These are phyloP conservation scores for Streblospio benedicti DNA, from an alignment of 1,140 invertebrate species.

Conservation along the genomic window DNA sequence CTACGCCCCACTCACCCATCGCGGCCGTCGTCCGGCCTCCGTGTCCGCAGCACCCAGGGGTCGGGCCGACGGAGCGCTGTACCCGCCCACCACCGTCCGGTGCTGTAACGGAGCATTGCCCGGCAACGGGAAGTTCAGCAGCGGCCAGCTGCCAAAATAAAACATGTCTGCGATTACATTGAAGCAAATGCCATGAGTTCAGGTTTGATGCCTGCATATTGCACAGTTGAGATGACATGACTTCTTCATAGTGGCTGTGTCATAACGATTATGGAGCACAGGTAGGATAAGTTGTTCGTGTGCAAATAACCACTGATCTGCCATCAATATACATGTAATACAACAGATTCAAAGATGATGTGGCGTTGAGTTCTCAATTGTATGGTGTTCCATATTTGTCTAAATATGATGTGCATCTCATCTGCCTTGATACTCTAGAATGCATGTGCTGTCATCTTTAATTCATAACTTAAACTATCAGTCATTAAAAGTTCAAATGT, in stretches of 20 bases:
- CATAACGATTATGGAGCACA: background rate
- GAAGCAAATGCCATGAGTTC: background rate
- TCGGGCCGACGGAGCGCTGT: slow-evolving; percentile 26
- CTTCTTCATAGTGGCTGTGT: background rate
- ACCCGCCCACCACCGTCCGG: slow-evolving; percentile 42
- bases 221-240: background rate
- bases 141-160: slow-evolving; percentile 58
- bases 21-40: slow-evolving; percentile 28
- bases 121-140: slow-evolving; percentile 70
- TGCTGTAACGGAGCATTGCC: slow-evolving; percentile 68
- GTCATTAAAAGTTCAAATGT: no score
- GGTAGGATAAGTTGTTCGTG: background rate
- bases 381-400: no score
- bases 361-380: no score
- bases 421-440: no score
- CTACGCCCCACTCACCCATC: slow-evolving; percentile 32
- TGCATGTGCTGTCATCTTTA: no score
- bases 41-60: slow-evolving; percentile 7
- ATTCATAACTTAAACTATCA: no score
- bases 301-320: background rate
- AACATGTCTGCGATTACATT: background rate
- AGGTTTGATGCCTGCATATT: background rate
- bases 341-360: no score
- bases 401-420: no score
- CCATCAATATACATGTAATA: background rate